A percentile compares a stretch with the other conserved stretches of the same genome.
These are phyloP conservation scores for Coranthus polyacanthus DNA, from an alignment of 2,797 vertebrate genomes.

Conservation along the genomic window DNA sequence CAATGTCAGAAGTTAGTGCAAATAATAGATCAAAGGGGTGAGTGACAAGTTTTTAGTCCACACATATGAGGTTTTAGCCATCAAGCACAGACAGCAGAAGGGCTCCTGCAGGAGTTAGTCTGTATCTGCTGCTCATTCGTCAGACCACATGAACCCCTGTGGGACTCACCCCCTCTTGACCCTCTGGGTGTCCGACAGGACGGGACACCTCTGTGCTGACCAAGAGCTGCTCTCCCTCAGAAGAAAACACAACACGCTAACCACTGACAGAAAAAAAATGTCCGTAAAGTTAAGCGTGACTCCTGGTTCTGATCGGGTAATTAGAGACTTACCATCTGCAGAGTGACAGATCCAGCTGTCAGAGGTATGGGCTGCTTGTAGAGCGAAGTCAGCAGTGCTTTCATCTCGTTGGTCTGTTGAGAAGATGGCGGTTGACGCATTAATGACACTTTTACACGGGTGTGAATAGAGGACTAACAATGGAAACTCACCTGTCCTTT, in stretches of 20 bases:
- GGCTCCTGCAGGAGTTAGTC: conserved; percentile 69
- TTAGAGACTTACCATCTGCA: conserved; percentile 86
- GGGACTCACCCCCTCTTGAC: conserved; percentile 81
- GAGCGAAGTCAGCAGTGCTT: conserved; percentile 80
- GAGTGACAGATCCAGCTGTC: conserved; percentile 75
- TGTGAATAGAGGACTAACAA: background rate
- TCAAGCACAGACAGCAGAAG: conserved; percentile 42
- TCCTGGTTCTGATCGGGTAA: conserved; percentile 6
- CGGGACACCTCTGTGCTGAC: conserved; percentile 71
- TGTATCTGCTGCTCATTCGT: conserved; percentile 20
- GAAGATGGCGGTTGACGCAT: too few species aligned
- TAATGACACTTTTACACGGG: background rate
- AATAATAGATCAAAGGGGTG: conserved; percentile 13
- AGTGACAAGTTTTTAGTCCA: conserved; percentile 56
- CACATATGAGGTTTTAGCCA: conserved; percentile 38
- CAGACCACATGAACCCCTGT: conserved; percentile 38
- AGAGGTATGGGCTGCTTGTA: conserved; percentile 83
- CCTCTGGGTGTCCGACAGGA: conserved; percentile 63
- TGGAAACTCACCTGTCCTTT: conserved; percentile 88
- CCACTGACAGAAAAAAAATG: conserved; percentile 52
- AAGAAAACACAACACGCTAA: conserved; percentile 76
- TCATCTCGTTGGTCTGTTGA: conserved; percentile 85
- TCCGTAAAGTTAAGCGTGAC: conserved; percentile 24
- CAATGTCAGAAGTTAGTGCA: conserved; percentile 28
- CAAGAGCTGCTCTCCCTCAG: conserved; percentile 83